Evolutionary conservation across 2,888 invertebrate genomes (phyloP), one percentile per base, ranked within the genome.

Genomic region (Criorhina ranunculi): DNA sequence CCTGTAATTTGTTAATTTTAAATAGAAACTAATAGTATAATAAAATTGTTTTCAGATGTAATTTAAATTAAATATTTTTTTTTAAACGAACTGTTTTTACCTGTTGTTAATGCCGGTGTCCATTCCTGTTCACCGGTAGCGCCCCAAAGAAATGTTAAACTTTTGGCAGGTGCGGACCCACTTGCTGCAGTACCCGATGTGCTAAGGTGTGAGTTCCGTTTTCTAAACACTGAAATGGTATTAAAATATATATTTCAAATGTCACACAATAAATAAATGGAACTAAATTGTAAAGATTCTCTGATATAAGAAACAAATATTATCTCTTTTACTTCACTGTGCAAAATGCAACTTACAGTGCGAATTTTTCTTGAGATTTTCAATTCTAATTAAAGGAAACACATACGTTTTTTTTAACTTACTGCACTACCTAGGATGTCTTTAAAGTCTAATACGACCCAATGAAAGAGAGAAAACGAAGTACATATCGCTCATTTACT

Each of bases 111-210:
- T 31, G 97, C 98, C 0, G 98, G 98, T 1, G 98, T 98, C 98
- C 98, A 98, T 91, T 98, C 98, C 91, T 98, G 98, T 91, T 98
- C 98, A 40, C 98, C 98, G 0, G 98, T 98, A 3, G 97, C 97
- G 24, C 98, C 98, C 98, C 98, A 98, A 55, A 97, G 93, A 35
- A 96, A 92, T 0, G 96, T 96, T 60, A 96, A 93, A 0, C 90
- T 92, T 79, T 92, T 92, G 0, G 92, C 89, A 51, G 91, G 91
- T 12, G 90, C 89, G 29, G 90, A 88, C 2, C 88, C 79, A 59
- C 87, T 88, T 57, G 88, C 87, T 40, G 87, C 86, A 29, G 88
- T 87, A 5, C 88, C 86, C 0, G 87, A 62, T 17, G 88, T 70
- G 53, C 87, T 89, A 31, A 89, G 24, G 49, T 90, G 76, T 1